A percentile compares a stretch with the other conserved stretches of the same genome.
phyloP scores from a whole-genome alignment of 2,113 vertebrate species.

The Rhipidura dahli region DNA sequence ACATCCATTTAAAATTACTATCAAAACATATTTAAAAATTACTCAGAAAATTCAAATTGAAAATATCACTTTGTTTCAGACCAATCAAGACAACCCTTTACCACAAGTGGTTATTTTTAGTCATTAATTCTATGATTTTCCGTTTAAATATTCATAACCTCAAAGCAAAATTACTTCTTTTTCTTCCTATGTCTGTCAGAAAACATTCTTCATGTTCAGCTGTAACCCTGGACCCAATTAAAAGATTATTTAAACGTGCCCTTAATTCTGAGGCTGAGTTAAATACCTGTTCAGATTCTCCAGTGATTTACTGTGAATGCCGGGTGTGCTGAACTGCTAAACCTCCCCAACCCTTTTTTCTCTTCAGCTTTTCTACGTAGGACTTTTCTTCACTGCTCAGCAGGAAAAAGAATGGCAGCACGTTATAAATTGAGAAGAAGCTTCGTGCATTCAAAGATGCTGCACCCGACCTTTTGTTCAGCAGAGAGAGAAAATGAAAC shows the following conservation, averaged over 20 bases:
- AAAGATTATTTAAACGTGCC: neutral
- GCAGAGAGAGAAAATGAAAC: neutral
- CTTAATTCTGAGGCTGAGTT: neutral
- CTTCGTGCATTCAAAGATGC: neutral
- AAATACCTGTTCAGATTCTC: neutral
- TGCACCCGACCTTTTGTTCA: neutral
- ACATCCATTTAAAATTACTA: neutral
- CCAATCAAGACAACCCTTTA: slow-evolving; percentile 13
- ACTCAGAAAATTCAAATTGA: neutral
- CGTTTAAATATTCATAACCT: neutral
- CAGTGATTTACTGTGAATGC: neutral
- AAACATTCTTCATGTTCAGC: neutral
- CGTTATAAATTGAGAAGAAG: neutral
- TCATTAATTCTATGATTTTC: neutral
- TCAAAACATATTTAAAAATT: neutral
- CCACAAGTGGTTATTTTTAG: neutral
- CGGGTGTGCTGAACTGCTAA: neutral
- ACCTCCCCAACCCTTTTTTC: neutral
- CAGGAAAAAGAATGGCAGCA: neutral
- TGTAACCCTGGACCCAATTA: neutral
- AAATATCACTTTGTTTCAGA: neutral
- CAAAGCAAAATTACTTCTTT: neutral
- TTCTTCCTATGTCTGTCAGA: neutral
- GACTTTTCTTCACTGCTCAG: neutral
- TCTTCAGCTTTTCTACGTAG: neutral